These are phyloP conservation scores for Drosophila acutilabella DNA, from an alignment of 2,888 invertebrate species.

Conservation along the genomic window DNA sequence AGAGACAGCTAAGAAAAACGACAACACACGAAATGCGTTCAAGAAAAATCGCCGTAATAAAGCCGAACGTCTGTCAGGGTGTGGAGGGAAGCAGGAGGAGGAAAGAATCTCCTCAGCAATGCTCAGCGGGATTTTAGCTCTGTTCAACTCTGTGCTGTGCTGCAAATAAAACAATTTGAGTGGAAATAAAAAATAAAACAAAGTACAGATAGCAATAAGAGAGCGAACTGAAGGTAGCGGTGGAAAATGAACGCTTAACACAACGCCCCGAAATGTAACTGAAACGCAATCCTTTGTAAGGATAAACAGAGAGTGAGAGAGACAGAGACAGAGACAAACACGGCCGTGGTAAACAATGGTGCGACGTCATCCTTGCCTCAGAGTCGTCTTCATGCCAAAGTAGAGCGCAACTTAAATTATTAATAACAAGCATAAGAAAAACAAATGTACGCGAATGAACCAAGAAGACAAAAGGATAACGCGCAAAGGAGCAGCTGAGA, in stretches of 20 bases:
- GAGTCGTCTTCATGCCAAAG: constrained; percentile 52
- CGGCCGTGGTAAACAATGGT: constrained; percentile 49
- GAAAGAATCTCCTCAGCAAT: constrained; percentile 4
- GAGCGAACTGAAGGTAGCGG: constrained; percentile 20
- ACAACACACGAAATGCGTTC: constrained; percentile 74
- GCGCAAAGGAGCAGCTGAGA: constrained; percentile 53
- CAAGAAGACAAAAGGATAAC: constrained; percentile 52
- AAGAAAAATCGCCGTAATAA: constrained; percentile 82
- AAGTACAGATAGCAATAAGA: constrained; percentile 38
- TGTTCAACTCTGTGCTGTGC: constrained; percentile 33
- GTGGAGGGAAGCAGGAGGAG: background rate
- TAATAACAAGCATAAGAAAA: constrained; percentile 77
- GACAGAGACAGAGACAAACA: constrained; percentile 34
- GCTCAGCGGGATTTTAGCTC: constrained; percentile 4
- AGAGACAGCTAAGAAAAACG: constrained; percentile 65
- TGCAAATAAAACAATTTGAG: constrained; percentile 81
- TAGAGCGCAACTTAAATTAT: constrained; percentile 78
- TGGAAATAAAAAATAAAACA: constrained; percentile 80
- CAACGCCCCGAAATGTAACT: constrained; percentile 67
- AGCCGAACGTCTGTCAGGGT: constrained; percentile 54
- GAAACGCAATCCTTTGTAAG: constrained; percentile 78
- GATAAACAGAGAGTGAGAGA: constrained; percentile 37
- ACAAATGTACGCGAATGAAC: constrained; percentile 73
- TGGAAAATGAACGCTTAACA: constrained; percentile 66
- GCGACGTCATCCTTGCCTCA: constrained; percentile 31